Conservation (phyloP, 2,113 vertebrate species). For the Neogobius melanostomus region DNA sequence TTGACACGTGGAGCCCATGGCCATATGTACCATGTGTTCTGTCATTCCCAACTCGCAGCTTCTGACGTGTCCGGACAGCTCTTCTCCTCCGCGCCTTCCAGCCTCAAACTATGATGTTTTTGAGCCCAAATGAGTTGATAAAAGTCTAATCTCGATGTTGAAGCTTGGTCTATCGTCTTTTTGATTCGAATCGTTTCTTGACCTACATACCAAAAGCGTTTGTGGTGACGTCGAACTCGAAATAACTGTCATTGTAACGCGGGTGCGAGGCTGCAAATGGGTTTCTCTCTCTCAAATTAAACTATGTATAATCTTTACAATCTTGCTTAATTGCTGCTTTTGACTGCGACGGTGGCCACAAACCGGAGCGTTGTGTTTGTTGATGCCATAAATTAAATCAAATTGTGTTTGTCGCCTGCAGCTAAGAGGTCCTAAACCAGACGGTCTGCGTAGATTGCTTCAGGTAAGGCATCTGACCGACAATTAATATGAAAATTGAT, state of each 20-base stretch:
- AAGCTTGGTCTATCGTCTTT: not conserved
- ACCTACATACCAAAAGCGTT: not conserved
- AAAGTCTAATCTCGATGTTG: not conserved
- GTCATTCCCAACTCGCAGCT: slow-evolving; percentile 1
- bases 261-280: no score
- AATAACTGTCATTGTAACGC: slow-evolving; percentile 22
- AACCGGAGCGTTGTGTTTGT: not conserved
- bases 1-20: not conserved
- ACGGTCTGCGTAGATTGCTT: no score
- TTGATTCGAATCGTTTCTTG: not conserved
- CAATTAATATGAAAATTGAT: no score
- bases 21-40: not conserved
- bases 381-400: no score
- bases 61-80: slow-evolving; percentile 27
- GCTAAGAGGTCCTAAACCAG: no score
- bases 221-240: slow-evolving; percentile 19
- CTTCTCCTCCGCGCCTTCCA: not conserved
- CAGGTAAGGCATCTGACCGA: no score
- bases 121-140: not conserved
- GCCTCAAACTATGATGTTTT: not conserved
- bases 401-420: not conserved
- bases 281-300: not conserved
- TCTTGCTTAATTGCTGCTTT: not conserved
- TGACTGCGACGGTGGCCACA: not conserved
- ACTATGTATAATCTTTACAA: not conserved